These are phyloP conservation scores for Rhopilema esculentum DNA, from an alignment of 30 jellyfish, hydroid and myxozoan genomes.

Conservation along the genomic window DNA sequence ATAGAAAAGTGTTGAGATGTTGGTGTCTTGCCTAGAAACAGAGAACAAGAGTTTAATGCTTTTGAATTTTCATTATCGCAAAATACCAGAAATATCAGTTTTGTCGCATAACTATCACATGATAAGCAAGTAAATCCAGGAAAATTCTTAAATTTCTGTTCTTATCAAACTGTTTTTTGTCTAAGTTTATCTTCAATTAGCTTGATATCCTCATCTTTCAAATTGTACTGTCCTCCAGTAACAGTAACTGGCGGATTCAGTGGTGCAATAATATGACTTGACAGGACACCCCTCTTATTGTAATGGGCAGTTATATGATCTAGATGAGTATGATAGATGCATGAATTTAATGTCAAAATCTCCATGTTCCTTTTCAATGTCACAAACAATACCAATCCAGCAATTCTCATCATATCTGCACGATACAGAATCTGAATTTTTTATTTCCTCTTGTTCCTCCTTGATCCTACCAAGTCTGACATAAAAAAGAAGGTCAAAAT, in stretches of 20 bases:
- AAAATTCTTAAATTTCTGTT: too few species aligned
- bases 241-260: background rate
- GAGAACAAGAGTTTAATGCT: too few species aligned
- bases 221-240: background rate
- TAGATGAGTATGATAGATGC: conserved; percentile 48
- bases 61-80: too few species aligned
- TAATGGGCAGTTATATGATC: conserved; percentile 46
- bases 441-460: background rate
- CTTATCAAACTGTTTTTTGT: too few species aligned
- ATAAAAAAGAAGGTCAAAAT: background rate
- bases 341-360: conserved; percentile 39
- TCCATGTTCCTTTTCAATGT: conserved; percentile 2
- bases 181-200: too few species aligned
- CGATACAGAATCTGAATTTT: background rate
- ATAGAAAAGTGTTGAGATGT: too few species aligned
- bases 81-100: too few species aligned
- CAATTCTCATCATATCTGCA: conserved; percentile 28
- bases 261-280: background rate
- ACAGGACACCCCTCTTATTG: conserved; percentile 39
- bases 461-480: background rate
- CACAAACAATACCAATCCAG: conserved; percentile 42
- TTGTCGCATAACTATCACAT: too few species aligned
- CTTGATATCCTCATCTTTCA: too few species aligned
- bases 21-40: too few species aligned
- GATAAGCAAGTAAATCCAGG: too few species aligned